Conservation (phyloP, 2,797 vertebrate species). For the Macroramphosus scolopax region DNA sequence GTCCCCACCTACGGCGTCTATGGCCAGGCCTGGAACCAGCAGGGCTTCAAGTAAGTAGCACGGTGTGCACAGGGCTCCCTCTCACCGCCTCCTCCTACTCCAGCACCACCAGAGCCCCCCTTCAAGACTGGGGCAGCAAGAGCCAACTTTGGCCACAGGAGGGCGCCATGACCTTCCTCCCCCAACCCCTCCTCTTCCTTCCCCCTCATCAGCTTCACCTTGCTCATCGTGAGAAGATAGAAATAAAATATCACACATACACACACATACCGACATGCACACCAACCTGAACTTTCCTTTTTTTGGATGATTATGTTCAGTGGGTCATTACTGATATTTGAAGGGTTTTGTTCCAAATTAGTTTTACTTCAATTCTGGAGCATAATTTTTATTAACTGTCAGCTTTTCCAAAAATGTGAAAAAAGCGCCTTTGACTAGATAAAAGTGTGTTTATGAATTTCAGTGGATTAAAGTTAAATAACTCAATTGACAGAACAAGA, state of each 20-base stretch:
- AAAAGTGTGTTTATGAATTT: constrained; percentile 2
- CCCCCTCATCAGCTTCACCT: constrained; percentile 22
- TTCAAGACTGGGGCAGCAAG: constrained; percentile 51
- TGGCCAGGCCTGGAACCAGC: constrained; percentile 95
- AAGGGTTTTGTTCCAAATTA: constrained; percentile 35
- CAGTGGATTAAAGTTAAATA: not conserved
- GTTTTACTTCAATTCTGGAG: constrained; percentile 17
- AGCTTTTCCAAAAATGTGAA: too few species aligned
- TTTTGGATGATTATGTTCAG: constrained; percentile 24
- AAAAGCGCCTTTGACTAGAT: too few species aligned
- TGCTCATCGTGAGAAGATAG: constrained; percentile 54
- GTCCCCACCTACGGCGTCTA: constrained; percentile 93
- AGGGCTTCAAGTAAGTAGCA: constrained; percentile 93
- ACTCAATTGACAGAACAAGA: not conserved
- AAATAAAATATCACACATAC: constrained; percentile 36
- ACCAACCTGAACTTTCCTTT: constrained; percentile 46
- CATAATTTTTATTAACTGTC: too few species aligned
- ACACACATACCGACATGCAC: constrained; percentile 3
- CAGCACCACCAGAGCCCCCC: constrained; percentile 42
- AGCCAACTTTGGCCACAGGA: constrained; percentile 56
- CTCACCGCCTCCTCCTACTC: constrained; percentile 60
- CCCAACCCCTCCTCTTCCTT: constrained; percentile 23
- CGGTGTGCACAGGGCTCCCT: constrained; percentile 55
- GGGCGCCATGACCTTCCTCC: constrained; percentile 39
- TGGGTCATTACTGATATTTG: constrained; percentile 16